Percentiles rank a stretch among this genome's conserved stretches.
Evolutionary conservation across 2,888 invertebrate genomes (phyloP).

Genomic region (Lithophane leautieri): DNA sequence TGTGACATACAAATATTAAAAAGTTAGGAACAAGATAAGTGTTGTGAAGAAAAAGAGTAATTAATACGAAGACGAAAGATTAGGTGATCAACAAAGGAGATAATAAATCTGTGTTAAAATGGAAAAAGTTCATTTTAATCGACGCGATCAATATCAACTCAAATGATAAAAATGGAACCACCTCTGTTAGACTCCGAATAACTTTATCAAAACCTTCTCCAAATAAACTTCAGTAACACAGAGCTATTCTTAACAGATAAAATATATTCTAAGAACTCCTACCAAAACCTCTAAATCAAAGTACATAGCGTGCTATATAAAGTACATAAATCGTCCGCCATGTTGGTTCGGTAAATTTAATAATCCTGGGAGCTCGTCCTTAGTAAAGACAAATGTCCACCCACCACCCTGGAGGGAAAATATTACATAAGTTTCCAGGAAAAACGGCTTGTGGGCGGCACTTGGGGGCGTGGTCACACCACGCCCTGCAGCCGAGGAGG

Average conservation of each 20-base stretch:
- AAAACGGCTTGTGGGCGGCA: conserved; percentile 67
- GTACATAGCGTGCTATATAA: conserved; percentile 68
- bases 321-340: conserved; percentile 73
- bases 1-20: too few species aligned
- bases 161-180: conserved; percentile 9
- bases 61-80: not conserved
- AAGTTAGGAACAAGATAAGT: too few species aligned
- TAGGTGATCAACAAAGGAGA: not conserved
- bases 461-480: conserved; percentile 67
- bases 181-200: conserved; percentile 8
- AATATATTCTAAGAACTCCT: conserved; percentile 59
- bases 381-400: conserved; percentile 82
- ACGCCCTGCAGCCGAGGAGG: conserved; percentile 66
- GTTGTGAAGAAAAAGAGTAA: not conserved
- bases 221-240: conserved; percentile 54
- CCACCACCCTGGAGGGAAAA: conserved; percentile 78
- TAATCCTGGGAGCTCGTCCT: conserved; percentile 78
- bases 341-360: conserved; percentile 83
- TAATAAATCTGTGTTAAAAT: not conserved
- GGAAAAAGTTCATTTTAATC: not conserved
- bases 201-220: conserved; percentile 31
- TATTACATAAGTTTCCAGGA: conserved; percentile 77
- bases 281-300: conserved; percentile 67
- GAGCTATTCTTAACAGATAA: conserved; percentile 60
- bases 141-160: conserved; percentile 11